These are phyloP conservation scores for Lagenorhynchus albirostris DNA, from an alignment of 2,113 vertebrate genomes.

Conservation along the genomic window DNA sequence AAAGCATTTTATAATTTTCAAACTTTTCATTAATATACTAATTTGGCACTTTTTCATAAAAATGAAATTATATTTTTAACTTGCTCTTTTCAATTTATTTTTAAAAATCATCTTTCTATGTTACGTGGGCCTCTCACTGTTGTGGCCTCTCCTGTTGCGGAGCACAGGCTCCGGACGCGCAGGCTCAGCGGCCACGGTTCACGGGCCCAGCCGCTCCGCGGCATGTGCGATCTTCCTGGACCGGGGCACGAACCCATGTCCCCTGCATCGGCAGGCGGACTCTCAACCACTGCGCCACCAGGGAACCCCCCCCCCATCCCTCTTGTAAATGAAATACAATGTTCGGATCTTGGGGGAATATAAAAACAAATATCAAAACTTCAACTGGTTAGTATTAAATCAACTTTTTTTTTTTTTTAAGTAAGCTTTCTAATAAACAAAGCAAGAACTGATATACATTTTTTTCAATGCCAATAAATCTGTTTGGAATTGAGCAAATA, in stretches of 20 bases:
- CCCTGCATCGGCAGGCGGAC: no score
- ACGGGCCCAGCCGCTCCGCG: rapidly evolving
- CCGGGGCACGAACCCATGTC: no score
- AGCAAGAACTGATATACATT: not conserved
- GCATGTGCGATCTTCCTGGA: no score
- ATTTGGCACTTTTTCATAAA: not conserved
- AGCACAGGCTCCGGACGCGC: no score
- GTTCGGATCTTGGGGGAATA: not conserved
- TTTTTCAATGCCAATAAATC: not conserved
- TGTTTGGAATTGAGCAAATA: not conserved
- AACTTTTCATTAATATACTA: not conserved
- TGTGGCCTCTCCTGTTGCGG: no score
- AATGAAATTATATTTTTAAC: not conserved
- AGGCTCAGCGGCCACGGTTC: no score
- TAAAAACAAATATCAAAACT: not conserved
- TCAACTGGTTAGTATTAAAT: not conserved
- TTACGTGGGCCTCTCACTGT: not conserved
- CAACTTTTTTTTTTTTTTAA: not conserved
- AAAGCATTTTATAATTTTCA: not conserved
- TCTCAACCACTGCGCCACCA: no score
- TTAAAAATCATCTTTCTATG: not conserved
- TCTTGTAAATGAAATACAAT: not conserved
- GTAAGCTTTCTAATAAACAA: not conserved
- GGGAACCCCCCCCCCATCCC: not conserved
- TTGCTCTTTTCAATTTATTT: not conserved